Base-by-base conservation (phyloP, 2,888 invertebrate genomes). In the Sympetrum striolatum region DNA sequence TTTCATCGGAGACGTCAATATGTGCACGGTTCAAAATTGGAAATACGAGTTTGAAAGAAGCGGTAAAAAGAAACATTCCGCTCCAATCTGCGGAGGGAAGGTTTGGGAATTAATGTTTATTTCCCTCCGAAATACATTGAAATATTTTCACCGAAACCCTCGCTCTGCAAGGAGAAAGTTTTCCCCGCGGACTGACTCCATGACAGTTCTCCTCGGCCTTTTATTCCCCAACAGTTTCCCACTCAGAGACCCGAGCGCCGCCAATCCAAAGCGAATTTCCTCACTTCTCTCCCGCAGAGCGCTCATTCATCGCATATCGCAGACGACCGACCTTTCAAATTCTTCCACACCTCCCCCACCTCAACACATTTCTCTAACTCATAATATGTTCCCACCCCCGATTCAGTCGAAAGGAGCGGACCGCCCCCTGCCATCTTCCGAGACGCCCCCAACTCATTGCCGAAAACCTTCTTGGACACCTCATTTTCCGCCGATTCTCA, bases 401-500 rank as follows among this genome's bases (percentile, higher is more conserved):
- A 8, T 25, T 64, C 18, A n/a, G 31, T 31, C 73, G 3, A 53
- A 53, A 53, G 53, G 53, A 18, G 10, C 31, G 18, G 22, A 1
- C 73, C 31, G 3, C 31, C 73, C 25, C 73, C 25, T 73, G 25
- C 73, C 73, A 73, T 31, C 64, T 25, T 64, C 64, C n/a, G 64
- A n/a, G 25, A 25, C 64, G 25, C 22, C 64, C 64, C 64, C 73
- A 31, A 31, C 73, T 73, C 73, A 73, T 73, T 31, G 14, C 73
- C 22, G 58, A 53, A 53, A 82, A 58, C 58, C 60, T 86, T 64
- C 86, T 86, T 86, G 86, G 86, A 86, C 86, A 64, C 86, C 86
- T 86, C 86, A 86, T 86, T 86, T 86, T 86, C 86, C 37, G 64
- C 35, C 86, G 60, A 86, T 86, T 86, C 86, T 86, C 86, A 86